These are phyloP conservation scores for Rhyacophila evoluta DNA, from an alignment of 2,888 invertebrate species.

Conservation along the genomic window DNA sequence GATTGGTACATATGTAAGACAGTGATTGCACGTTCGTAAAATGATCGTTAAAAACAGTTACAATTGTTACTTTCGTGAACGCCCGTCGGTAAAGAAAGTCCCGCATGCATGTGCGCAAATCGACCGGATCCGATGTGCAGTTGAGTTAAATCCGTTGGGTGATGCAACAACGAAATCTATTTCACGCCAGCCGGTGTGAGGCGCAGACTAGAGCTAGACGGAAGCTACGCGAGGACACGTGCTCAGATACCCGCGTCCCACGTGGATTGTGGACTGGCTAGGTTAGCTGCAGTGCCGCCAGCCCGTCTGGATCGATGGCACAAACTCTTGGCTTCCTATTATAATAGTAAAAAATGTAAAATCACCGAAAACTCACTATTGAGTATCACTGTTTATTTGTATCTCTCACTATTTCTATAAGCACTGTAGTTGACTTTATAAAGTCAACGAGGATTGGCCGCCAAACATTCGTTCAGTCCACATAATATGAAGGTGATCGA, in stretches of 20 bases:
- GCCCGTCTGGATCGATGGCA: not conserved
- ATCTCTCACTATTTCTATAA: too few relatives aligned
- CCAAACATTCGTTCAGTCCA: too few relatives aligned
- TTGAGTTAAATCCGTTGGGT: not conserved
- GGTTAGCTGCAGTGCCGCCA: not conserved
- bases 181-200: not conserved
- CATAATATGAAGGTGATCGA: too few relatives aligned
- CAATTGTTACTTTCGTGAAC: too few relatives aligned
- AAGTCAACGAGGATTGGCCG: too few relatives aligned
- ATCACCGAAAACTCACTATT: too few relatives aligned
- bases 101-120: not conserved
- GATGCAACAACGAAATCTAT: slow-evolving; percentile 17
- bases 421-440: too few relatives aligned
- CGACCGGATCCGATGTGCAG: not conserved
- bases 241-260: not conserved
- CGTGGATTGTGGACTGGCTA: not conserved
- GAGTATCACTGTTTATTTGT: too few relatives aligned
- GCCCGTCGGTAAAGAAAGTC: not conserved
- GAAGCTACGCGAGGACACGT: slow-evolving; percentile 7
- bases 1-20: too few relatives aligned
- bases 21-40: too few relatives aligned
- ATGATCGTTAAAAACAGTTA: too few relatives aligned
- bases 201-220: slow-evolving; percentile 2
- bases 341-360: too few relatives aligned
- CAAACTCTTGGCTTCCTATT: not conserved